These are phyloP conservation scores for Drosophila subsilvestris DNA, from an alignment of 2,888 invertebrate genomes.

Conservation along the genomic window DNA sequence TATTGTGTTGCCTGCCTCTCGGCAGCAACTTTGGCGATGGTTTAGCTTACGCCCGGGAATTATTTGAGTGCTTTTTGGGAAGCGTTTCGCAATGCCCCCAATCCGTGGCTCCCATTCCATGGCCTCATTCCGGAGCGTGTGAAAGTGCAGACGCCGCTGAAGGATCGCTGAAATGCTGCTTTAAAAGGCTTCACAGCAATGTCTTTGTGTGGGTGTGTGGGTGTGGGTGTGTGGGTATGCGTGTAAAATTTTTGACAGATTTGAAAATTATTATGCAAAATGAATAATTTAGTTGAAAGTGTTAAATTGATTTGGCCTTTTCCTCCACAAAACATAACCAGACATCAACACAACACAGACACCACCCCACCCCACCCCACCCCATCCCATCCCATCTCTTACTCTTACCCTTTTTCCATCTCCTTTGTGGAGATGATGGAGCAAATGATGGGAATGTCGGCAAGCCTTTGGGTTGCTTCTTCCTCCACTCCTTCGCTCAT, in stretches of 20 bases:
- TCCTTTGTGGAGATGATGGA: conserved; percentile 59
- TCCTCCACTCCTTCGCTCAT: background rate
- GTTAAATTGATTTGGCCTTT: conserved; percentile 81
- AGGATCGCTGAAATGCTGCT: conserved; percentile 51
- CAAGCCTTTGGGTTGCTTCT: conserved; percentile 10
- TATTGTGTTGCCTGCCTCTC: conserved; percentile 61
- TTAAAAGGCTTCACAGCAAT: conserved; percentile 47
- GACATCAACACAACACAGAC: conserved; percentile 6
- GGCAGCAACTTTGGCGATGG: conserved; percentile 72
- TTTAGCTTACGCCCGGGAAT: conserved; percentile 79
- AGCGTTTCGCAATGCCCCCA: conserved; percentile 33
- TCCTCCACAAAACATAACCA: conserved; percentile 53
- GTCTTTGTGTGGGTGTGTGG: conserved; percentile 11
- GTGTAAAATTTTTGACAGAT: conserved; percentile 79
- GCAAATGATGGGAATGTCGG: conserved; percentile 43
- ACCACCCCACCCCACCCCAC: too few relatives aligned
- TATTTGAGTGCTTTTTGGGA: conserved; percentile 77
- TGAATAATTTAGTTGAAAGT: conserved; percentile 82
- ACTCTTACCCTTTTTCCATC: background rate
- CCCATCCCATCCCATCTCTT: too few relatives aligned
- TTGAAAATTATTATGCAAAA: conserved; percentile 82
- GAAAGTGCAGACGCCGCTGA: conserved; percentile 76
- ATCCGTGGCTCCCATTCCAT: background rate
- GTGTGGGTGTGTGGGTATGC: conserved; percentile 34
- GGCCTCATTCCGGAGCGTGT: conserved; percentile 59